A percentile compares a stretch with the other conserved stretches of the same genome.
Evolutionary conservation across 2,113 vertebrate species (phyloP).

Genomic region (Pseudolaguvia tuberculata): DNA sequence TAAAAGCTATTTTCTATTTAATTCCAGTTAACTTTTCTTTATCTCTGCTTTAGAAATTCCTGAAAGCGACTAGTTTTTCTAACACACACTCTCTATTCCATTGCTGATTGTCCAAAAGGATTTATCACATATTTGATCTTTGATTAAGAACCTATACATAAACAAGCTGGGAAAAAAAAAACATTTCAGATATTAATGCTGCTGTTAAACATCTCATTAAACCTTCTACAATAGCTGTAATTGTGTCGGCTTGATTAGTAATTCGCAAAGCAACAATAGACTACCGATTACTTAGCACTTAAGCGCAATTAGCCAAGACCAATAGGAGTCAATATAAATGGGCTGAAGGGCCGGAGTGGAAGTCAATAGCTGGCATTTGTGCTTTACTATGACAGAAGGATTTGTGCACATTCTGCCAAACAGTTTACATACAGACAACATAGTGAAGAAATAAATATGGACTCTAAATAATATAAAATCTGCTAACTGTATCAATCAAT

Average conservation of each 20-base stretch:
- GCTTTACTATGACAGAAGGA: slow-evolving; percentile 5
- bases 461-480: too few relatives aligned
- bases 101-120: background rate
- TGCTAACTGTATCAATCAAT: too few relatives aligned
- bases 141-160: background rate
- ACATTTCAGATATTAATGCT: slow-evolving; percentile 35
- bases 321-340: slow-evolving; percentile 59
- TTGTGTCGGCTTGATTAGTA: slow-evolving; percentile 62
- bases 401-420: background rate
- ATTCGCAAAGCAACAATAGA: slow-evolving; percentile 65
- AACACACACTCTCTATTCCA: background rate
- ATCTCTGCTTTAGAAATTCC: too few relatives aligned
- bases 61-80: background rate
- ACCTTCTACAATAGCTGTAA: slow-evolving; percentile 43
- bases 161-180: slow-evolving; percentile 14
- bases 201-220: slow-evolving; percentile 26
- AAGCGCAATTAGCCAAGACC: slow-evolving; percentile 65
- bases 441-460: too few relatives aligned
- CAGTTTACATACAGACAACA: background rate
- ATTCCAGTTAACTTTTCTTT: too few relatives aligned
- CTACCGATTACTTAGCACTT: slow-evolving; percentile 62
- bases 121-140: slow-evolving; percentile 4
- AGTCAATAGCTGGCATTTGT: slow-evolving; percentile 57
- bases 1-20: too few relatives aligned
- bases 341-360: slow-evolving; percentile 40